Percentiles rank a stretch among this genome's conserved stretches.
Evolutionary conservation across 1,140 invertebrate species (phyloP).

Genomic region (Pogonomyrmex californicus): DNA sequence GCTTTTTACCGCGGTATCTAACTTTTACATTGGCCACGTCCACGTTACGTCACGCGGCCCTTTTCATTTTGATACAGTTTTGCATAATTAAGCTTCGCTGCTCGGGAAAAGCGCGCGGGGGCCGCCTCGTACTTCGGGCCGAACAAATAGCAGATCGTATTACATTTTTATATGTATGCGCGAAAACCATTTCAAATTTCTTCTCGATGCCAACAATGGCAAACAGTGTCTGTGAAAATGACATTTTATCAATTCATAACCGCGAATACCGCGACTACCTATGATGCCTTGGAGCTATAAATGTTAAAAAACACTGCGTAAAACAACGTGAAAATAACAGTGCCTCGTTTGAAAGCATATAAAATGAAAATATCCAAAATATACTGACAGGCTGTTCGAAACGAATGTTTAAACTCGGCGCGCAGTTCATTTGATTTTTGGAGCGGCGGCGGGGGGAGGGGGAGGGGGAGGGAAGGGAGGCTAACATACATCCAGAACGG

Average conservation of each 20-base stretch:
- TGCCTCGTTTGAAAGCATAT: slow-evolving; percentile 33
- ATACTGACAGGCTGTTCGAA: slow-evolving; percentile 38
- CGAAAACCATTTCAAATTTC: slow-evolving; percentile 39
- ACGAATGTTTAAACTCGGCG: slow-evolving; percentile 52
- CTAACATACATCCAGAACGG: slow-evolving; percentile 41
- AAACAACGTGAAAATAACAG: slow-evolving; percentile 47
- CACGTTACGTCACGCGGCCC: neutral
- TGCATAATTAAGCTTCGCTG: slow-evolving; percentile 33
- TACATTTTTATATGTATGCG: slow-evolving; percentile 31
- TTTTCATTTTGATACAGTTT: slow-evolving; percentile 23
- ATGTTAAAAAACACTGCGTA: slow-evolving; percentile 52
- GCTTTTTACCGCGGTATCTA: slow-evolving; percentile 34
- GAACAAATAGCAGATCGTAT: neutral
- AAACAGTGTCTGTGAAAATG: slow-evolving; percentile 51
- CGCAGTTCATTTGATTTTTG: slow-evolving; percentile 38
- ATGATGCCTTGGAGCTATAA: slow-evolving; percentile 43
- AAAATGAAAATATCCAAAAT: slow-evolving; percentile 60
- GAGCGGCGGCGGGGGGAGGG: too few species aligned
- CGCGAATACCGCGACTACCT: slow-evolving; percentile 1
- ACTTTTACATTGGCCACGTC: neutral
- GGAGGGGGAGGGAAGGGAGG: neutral
- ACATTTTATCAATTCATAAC: slow-evolving; percentile 62
- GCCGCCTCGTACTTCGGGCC: neutral
- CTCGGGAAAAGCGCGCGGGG: neutral
- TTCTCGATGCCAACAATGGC: slow-evolving; percentile 28